phyloP scores from a whole-genome alignment of 2,888 invertebrate species.

The Hirtodrosophila cameraria region DNA sequence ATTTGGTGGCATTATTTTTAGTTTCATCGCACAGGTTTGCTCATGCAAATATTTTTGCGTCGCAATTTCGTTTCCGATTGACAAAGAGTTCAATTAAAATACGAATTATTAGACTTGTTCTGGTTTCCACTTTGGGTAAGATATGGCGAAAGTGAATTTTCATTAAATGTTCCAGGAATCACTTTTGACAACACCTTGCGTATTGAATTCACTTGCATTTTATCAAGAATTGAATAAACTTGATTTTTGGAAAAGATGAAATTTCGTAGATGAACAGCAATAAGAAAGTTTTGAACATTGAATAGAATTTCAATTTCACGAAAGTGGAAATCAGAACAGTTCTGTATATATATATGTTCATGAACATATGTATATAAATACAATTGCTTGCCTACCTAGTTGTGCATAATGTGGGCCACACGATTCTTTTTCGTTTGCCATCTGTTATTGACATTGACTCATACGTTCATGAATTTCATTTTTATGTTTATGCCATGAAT shows the following conservation, averaged over 20 bases:
- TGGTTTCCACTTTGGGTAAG: too few species aligned
- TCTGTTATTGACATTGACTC: conserved; percentile 53
- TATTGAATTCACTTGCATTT: too few species aligned
- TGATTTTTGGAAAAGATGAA: too few species aligned
- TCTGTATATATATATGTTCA: conserved; percentile 41
- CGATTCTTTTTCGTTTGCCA: conserved; percentile 24
- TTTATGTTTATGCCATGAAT: background rate
- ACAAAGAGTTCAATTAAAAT: conserved; percentile 30
- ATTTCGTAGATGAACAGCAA: too few species aligned
- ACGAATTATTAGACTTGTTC: too few species aligned
- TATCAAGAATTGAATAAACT: too few species aligned
- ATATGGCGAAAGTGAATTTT: too few species aligned
- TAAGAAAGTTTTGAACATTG: too few species aligned
- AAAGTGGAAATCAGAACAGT: too few species aligned
- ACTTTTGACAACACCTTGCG: too few species aligned
- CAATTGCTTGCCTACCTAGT: conserved; percentile 14
- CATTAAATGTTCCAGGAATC: too few species aligned
- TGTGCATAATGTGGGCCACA: conserved; percentile 35
- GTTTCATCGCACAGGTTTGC: conserved; percentile 22
- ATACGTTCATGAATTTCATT: conserved; percentile 29
- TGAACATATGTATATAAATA: conserved; percentile 4
- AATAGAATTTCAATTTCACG: too few species aligned
- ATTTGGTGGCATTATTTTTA: conserved; percentile 59
- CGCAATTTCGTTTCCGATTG: conserved; percentile 65
- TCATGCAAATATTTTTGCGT: conserved; percentile 34